Conservation (phyloP, 2,113 vertebrate species). For the Odocoileus virginianus region DNA sequence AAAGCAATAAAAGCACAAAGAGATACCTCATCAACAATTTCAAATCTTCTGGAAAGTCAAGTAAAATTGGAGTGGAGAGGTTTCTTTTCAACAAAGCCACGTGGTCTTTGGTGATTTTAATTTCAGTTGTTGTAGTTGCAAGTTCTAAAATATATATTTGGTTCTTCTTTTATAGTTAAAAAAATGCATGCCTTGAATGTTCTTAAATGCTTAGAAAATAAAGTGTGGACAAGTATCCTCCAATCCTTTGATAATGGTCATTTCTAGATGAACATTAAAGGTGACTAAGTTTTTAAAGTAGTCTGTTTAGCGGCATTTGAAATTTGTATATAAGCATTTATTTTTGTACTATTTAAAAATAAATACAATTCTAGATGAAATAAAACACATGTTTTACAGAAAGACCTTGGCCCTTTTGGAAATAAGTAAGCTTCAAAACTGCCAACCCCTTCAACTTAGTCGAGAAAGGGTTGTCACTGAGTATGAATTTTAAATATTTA, state of each 20-base stretch:
- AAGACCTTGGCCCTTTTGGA: not conserved
- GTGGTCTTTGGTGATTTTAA: not conserved
- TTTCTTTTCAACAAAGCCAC: not conserved
- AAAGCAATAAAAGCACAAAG: not conserved
- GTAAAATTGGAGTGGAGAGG: not conserved
- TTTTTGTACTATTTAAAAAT: constrained; percentile 4
- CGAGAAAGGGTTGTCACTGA: not conserved
- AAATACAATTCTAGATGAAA: not conserved
- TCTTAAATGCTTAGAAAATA: constrained; percentile 1
- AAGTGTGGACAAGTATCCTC: not conserved
- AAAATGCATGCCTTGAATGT: not conserved
- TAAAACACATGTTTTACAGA: constrained; percentile 17
- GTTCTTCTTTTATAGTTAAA: not conserved
- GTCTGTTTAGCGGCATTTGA: not conserved
- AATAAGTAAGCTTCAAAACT: constrained; percentile 19
- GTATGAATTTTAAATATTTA: constrained; percentile 1
- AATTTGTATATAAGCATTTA: not conserved
- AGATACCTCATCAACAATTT: not conserved
- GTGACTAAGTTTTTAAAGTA: not conserved
- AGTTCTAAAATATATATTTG: not conserved
- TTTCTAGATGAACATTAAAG: not conserved
- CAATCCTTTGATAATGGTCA: not conserved
- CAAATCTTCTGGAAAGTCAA: not conserved
- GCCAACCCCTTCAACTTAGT: not conserved
- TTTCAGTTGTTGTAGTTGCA: not conserved